Conservation (phyloP, 1,140 invertebrate genomes). For the Scaptodrosophila lebanonensis region DNA sequence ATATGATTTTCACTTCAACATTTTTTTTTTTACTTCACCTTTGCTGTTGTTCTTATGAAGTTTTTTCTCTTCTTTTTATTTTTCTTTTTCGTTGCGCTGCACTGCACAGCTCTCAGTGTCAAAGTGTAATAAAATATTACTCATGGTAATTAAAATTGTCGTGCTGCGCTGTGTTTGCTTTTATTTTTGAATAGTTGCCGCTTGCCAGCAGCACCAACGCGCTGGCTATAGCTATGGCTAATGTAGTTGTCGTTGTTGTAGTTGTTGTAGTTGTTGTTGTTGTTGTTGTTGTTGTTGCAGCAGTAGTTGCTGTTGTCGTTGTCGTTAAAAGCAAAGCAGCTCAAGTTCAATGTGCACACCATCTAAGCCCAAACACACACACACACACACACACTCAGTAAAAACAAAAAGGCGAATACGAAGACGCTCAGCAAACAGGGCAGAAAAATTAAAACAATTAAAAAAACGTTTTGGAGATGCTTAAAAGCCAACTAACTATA, state of each 20-base stretch:
- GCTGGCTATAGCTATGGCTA: too few species aligned
- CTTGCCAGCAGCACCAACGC: background rate
- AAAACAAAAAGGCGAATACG: background rate
- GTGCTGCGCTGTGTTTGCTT: conserved; percentile 49
- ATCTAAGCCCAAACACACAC: too few species aligned
- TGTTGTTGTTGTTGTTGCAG: too few species aligned
- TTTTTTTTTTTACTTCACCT: conserved; percentile 7
- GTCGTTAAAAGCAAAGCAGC: conserved; percentile 11
- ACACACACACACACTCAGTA: too few species aligned
- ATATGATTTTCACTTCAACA: conserved; percentile 18
- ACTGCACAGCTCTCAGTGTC: conserved; percentile 55
- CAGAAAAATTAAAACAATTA: conserved; percentile 55
- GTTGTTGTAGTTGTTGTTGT: too few species aligned
- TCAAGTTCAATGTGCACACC: conserved; percentile 70
- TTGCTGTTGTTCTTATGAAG: conserved; percentile 46
- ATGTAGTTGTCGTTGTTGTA: too few species aligned
- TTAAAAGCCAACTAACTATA: conserved; percentile 41
- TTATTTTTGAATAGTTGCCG: conserved; percentile 47
- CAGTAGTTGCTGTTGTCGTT: too few species aligned
- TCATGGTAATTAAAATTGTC: conserved; percentile 74
- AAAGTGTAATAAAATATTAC: conserved; percentile 76
- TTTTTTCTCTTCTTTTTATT: conserved; percentile 57
- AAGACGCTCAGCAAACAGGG: conserved; percentile 4
- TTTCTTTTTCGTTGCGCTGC: background rate
- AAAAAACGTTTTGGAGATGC: conserved; percentile 67